Evolutionary conservation across 2,888 invertebrate genomes (phyloP).

Genomic region (Drosophila paucipuncta): DNA sequence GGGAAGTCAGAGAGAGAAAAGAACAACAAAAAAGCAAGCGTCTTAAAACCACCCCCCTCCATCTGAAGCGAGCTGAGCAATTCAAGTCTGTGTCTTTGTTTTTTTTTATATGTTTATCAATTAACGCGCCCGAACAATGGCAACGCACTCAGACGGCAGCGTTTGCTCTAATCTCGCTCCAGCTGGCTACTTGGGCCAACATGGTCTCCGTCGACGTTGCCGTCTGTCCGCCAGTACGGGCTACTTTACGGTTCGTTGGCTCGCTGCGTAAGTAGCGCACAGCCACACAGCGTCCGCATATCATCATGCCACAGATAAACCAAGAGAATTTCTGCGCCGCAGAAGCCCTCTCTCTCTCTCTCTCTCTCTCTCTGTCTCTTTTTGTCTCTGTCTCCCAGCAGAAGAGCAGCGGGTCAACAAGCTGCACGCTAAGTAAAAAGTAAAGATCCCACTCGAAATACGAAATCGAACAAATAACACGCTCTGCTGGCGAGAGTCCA

Average conservation of each 20-base stretch:
- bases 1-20: not conserved
- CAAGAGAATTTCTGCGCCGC: constrained; percentile 39
- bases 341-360: constrained; percentile 8
- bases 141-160: constrained; percentile 63
- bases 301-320: constrained; percentile 58
- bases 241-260: constrained; percentile 75
- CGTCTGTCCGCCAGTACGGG: constrained; percentile 28
- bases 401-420: constrained; percentile 54
- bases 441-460: constrained; percentile 18
- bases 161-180: constrained; percentile 56
- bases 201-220: constrained; percentile 26
- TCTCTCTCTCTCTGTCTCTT: not conserved
- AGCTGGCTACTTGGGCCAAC: constrained; percentile 30
- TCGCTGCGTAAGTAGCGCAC: constrained; percentile 57
- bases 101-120: constrained; percentile 65
- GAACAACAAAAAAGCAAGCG: constrained; percentile 14
- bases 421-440: constrained; percentile 23
- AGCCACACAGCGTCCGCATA: constrained; percentile 51
- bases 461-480: constrained; percentile 9
- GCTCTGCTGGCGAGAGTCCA: constrained; percentile 1
- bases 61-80: constrained; percentile 21
- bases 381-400: not conserved
- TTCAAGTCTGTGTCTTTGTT: constrained; percentile 46
- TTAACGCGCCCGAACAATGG: constrained; percentile 71
- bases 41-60: constrained; percentile 32